These are phyloP conservation scores for Actinia tenebrosa DNA, from an alignment of 64 coral and sea anemone genomes.

Conservation along the genomic window DNA sequence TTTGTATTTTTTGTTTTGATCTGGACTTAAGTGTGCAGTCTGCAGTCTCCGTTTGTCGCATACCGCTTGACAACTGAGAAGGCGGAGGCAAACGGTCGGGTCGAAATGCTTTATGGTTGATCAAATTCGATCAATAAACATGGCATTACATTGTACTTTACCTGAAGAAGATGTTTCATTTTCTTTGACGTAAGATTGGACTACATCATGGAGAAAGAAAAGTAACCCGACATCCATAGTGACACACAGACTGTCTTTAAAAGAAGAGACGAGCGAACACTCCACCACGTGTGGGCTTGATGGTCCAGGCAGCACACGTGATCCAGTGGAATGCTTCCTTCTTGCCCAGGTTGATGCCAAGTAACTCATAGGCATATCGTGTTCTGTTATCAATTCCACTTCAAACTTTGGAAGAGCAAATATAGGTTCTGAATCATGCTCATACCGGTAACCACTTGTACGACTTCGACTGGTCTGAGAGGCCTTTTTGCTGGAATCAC, in stretches of 20 bases:
- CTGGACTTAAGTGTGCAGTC: too few relatives aligned
- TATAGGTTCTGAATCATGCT: slow-evolving; percentile 91
- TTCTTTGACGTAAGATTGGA: slow-evolving; percentile 89
- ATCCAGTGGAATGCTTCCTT: slow-evolving; percentile 4
- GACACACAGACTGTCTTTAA: slow-evolving; percentile 93
- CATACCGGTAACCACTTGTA: slow-evolving; percentile 66
- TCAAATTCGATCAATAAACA: not conserved
- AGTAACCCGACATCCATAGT: slow-evolving; percentile 96
- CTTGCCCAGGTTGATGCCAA: slow-evolving; percentile 69
- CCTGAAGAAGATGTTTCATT: slow-evolving; percentile 85
- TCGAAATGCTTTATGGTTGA: too few relatives aligned
- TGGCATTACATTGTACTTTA: not conserved
- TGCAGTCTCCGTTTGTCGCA: too few relatives aligned
- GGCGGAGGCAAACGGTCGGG: too few relatives aligned
- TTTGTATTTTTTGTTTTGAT: too few relatives aligned
- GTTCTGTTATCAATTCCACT: slow-evolving; percentile 75
- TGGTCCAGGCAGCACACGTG: slow-evolving; percentile 34
- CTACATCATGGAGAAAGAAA: slow-evolving; percentile 96
- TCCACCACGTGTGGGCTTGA: slow-evolving; percentile 92
- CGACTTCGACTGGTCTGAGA: slow-evolving; percentile 13
- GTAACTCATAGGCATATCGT: slow-evolving; percentile 85
- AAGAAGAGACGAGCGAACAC: slow-evolving; percentile 73
- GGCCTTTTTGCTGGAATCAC: slow-evolving; percentile 27
- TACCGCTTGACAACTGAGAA: not conserved
- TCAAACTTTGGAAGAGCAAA: slow-evolving; percentile 95